Evolutionary conservation across 2,113 vertebrate genomes (phyloP).

Genomic region (Caretta caretta): DNA sequence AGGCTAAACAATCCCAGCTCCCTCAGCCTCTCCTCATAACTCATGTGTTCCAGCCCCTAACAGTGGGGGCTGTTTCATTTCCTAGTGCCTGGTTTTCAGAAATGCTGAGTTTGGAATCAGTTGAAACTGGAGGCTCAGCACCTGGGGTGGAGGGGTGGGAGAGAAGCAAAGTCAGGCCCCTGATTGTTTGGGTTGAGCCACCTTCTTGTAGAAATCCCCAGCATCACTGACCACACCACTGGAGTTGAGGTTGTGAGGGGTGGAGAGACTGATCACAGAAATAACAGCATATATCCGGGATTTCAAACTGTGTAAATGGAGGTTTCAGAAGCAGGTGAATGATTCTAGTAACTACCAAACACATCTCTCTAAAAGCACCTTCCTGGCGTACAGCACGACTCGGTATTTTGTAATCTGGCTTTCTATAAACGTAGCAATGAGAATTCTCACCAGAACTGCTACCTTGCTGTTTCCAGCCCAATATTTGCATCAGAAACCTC

Average conservation of each 20-base stretch:
- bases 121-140: not conserved
- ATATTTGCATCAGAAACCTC: not conserved
- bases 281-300: not conserved
- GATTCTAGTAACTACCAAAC: fast-evolving
- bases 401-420: not conserved
- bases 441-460: fast-evolving
- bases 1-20: too few relatives aligned
- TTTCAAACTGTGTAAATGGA: not conserved
- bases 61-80: fast-evolving
- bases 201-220: not conserved
- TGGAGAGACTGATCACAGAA: not conserved
- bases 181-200: not conserved
- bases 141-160: not conserved
- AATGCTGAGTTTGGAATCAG: not conserved
- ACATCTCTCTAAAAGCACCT: fast-evolving
- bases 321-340: not conserved
- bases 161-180: not conserved
- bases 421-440: fast-evolving
- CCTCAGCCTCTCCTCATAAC: too few relatives aligned
- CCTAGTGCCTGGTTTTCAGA: fast-evolving
- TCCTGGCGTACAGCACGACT: not conserved
- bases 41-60: too few relatives aligned
- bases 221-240: not conserved
- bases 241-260: not conserved
- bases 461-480: not conserved